Conservation (phyloP, 2,797 vertebrate species). For the Coreius guichenoti region DNA sequence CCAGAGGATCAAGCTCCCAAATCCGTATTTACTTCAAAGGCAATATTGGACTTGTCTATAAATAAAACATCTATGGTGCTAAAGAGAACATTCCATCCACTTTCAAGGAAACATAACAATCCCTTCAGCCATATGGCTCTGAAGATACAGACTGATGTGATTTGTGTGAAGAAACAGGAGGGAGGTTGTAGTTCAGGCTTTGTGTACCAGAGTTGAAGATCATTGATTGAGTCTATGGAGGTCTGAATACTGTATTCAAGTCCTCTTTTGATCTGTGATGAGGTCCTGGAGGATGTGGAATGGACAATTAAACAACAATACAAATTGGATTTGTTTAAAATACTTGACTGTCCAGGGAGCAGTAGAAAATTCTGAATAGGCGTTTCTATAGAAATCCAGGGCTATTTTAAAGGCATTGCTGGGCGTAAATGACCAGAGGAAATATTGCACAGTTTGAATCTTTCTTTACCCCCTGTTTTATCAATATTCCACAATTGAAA, state of each 20-base stretch:
- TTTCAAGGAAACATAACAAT: conserved; percentile 36
- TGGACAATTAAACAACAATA: conserved; percentile 33
- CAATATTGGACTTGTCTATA: conserved; percentile 20
- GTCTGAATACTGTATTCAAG: conserved; percentile 28
- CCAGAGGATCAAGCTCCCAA: conserved; percentile 14
- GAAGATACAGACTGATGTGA: conserved; percentile 3
- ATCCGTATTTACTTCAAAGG: conserved; percentile 30
- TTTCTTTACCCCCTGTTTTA: conserved; percentile 7
- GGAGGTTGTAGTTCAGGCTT: conserved; percentile 34
- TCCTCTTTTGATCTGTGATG: conserved; percentile 27
- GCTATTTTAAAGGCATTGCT: conserved; percentile 19
- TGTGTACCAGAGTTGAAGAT: conserved; percentile 26
- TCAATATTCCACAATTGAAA: conserved; percentile 9
- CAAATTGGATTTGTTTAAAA: conserved; percentile 27
- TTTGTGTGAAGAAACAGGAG: conserved; percentile 16
- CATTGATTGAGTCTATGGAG: conserved; percentile 27
- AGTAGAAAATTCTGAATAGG: conserved; percentile 14
- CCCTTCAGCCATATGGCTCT: conserved; percentile 2
- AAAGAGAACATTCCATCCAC: conserved; percentile 4
- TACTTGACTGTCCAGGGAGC: conserved; percentile 6
- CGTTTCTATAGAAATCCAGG: not conserved
- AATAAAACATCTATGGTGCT: conserved; percentile 33
- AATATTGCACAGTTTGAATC: conserved; percentile 23
- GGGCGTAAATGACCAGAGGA: not conserved
- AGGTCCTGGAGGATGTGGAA: conserved; percentile 18